Percentiles rank a stretch among this genome's conserved stretches.
Conservation (phyloP, 1,140 invertebrate species). For the Pseudomyrmex cubaensis region DNA sequence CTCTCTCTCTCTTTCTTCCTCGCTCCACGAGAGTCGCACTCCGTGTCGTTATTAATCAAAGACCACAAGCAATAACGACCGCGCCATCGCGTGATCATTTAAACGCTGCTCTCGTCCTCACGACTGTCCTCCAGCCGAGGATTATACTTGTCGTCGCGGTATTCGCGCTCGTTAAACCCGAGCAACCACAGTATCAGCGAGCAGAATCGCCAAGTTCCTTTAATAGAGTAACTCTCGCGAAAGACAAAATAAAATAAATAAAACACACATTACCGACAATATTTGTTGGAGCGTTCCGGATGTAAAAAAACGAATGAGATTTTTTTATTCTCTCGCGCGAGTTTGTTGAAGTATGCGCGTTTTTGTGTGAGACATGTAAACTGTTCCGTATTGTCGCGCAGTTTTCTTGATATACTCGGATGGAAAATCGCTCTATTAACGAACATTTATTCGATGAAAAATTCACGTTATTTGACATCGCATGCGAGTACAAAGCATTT, state of each 20-base stretch:
- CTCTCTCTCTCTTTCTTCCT: slow-evolving; percentile 12
- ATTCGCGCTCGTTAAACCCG: slow-evolving; percentile 30
- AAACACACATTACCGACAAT: no score
- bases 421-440: not conserved
- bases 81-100: slow-evolving; percentile 60
- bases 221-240: not conserved
- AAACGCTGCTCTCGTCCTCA: slow-evolving; percentile 58
- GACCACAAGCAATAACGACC: slow-evolving; percentile 76
- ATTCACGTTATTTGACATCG: slow-evolving; percentile 37
- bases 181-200: not conserved
- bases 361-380: no score
- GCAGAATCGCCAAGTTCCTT: not conserved
- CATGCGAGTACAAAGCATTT: slow-evolving; percentile 4
- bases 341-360: no score
- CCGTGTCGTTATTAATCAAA: slow-evolving; percentile 82
- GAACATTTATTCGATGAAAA: not conserved
- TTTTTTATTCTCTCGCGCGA: no score
- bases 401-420: not conserved
- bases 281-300: no score
- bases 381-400: no score
- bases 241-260: not conserved
- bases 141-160: slow-evolving; percentile 29
- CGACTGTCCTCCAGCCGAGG: slow-evolving; percentile 28
- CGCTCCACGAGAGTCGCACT: slow-evolving; percentile 28
- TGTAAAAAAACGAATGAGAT: no score